phyloP scores from a whole-genome alignment of 2,113 vertebrate species.

The Cebus imitator region DNA sequence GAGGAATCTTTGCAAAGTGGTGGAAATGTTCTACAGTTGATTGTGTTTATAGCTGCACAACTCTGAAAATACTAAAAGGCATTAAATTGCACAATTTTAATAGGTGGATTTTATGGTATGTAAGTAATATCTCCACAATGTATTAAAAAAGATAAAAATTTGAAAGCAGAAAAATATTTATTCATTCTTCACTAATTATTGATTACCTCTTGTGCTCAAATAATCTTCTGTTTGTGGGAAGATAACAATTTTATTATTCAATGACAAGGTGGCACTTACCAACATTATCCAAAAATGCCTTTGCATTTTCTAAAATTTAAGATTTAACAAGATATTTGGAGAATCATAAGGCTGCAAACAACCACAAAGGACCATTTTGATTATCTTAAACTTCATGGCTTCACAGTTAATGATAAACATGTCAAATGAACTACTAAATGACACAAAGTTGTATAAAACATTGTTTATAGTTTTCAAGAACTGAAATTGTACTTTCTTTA shows the following conservation, averaged over 20 bases:
- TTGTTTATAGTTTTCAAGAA: neutral
- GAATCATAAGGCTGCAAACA: neutral
- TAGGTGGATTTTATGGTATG: neutral
- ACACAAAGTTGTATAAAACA: neutral
- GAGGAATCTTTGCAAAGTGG: neutral
- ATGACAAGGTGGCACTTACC: neutral
- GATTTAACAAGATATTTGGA: neutral
- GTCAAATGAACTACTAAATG: neutral
- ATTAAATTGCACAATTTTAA: neutral
- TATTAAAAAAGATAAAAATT: neutral
- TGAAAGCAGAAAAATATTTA: neutral
- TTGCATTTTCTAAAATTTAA: slow-evolving; percentile 12
- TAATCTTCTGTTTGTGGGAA: neutral
- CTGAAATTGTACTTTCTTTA: neutral
- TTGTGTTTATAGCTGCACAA: neutral
- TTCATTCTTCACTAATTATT: neutral
- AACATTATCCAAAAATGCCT: neutral
- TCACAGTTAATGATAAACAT: neutral
- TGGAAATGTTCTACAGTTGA: neutral
- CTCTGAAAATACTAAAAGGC: neutral
- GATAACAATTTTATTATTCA: neutral
- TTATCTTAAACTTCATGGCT: neutral
- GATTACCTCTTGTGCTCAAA: neutral
- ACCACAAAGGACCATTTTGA: neutral
- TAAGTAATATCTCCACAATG: neutral